A percentile compares a stretch with the other conserved stretches of the same genome.
phyloP scores from a whole-genome alignment of 2,888 invertebrate species.

The Himalopsyche anomala region DNA sequence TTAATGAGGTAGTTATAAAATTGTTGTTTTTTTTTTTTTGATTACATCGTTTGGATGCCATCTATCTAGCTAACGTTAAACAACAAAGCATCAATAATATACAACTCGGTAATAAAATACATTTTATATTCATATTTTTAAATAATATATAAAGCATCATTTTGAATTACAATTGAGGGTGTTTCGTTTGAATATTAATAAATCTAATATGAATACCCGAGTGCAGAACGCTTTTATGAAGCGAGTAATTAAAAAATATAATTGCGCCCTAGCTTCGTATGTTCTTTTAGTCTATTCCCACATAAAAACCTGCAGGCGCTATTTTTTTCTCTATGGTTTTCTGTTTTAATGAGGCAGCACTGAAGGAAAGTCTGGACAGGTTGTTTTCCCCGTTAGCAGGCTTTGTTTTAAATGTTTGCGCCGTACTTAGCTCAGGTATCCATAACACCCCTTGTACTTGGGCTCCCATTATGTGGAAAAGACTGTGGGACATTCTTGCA shows the following conservation, averaged over 20 bases:
- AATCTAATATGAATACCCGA: too few relatives aligned
- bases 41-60: too few relatives aligned
- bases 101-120: too few relatives aligned
- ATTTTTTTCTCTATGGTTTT: conserved; percentile 33
- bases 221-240: neutral
- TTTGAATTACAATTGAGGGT: too few relatives aligned
- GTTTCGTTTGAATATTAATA: too few relatives aligned
- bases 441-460: neutral
- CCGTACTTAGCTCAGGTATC: neutral
- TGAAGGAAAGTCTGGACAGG: conserved; percentile 56
- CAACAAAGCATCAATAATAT: too few relatives aligned
- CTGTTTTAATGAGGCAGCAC: conserved; percentile 55
- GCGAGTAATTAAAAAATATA: conserved; percentile 34
- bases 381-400: conserved; percentile 50
- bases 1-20: too few relatives aligned
- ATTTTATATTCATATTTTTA: too few relatives aligned
- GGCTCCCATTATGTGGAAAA: neutral
- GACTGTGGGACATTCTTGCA: neutral
- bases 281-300: conserved; percentile 34
- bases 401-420: conserved; percentile 26
- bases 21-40: too few relatives aligned
- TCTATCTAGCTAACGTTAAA: too few relatives aligned
- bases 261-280: conserved; percentile 1
- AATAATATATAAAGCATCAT: too few relatives aligned
- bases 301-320: conserved; percentile 10